Evolutionary conservation across 2,113 vertebrate genomes (phyloP).

Genomic region (Glareola pratincola): DNA sequence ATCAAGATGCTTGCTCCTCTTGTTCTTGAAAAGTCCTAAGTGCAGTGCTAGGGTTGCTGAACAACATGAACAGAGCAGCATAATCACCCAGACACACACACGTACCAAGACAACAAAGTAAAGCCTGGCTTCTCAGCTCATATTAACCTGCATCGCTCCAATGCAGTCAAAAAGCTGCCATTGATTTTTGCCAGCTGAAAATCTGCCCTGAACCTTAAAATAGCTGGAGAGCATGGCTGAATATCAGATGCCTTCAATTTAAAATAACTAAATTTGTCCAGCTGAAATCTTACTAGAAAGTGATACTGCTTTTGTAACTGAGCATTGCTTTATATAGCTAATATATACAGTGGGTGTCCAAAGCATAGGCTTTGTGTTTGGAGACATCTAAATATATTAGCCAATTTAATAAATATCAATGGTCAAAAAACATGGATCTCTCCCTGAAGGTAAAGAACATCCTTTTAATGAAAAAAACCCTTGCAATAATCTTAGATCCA

Average conservation of each 20-base stretch:
- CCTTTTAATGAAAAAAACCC: constrained; percentile 35
- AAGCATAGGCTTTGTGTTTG: neutral
- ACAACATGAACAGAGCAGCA: neutral
- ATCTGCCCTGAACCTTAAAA: neutral
- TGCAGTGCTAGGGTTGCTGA: neutral
- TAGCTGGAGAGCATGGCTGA: neutral
- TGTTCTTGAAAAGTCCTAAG: neutral
- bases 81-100: neutral
- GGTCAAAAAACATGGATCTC: neutral
- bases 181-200: neutral
- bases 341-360: neutral
- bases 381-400: constrained; percentile 3
- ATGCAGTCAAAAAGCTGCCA: neutral
- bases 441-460: constrained; percentile 38
- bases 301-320: neutral
- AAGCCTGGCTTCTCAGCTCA: neutral
- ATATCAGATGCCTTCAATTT: neutral
- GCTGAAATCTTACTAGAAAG: neutral
- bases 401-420: neutral
- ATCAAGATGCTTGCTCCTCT: neutral
- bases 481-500: constrained; percentile 39
- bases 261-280: neutral
- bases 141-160: neutral
- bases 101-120: neutral
- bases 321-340: neutral